These are phyloP conservation scores for Polydrusus cervinus DNA, from an alignment of 2,888 invertebrate species.

Conservation along the genomic window DNA sequence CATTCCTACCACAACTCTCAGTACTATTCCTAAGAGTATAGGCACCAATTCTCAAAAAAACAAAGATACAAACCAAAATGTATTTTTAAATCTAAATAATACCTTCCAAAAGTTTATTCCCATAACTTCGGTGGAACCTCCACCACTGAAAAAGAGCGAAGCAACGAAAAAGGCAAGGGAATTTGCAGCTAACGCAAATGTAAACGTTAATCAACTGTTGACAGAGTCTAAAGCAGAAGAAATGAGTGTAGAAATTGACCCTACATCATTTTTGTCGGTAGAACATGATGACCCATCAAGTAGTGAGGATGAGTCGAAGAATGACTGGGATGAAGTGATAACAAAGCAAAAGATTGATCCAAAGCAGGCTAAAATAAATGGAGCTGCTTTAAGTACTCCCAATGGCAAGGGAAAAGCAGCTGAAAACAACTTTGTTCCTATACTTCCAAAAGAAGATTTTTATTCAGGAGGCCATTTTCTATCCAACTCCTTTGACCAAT, in stretches of 20 bases:
- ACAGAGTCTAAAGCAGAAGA: constrained; percentile 67
- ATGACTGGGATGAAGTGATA: constrained; percentile 67
- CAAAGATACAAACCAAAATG: constrained; percentile 66
- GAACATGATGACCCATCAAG: constrained; percentile 58
- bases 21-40: constrained; percentile 49
- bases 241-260: constrained; percentile 69
- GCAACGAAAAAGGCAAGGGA: constrained; percentile 53
- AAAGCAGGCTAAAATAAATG: constrained; percentile 57
- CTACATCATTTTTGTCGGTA: constrained; percentile 63
- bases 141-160: constrained; percentile 52
- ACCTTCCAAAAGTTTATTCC: constrained; percentile 65
- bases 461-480: constrained; percentile 67
- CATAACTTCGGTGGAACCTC: constrained; percentile 52
- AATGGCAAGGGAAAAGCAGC: constrained; percentile 57
- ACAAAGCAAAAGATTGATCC: constrained; percentile 62
- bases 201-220: constrained; percentile 62
- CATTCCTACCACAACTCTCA: constrained; percentile 63
- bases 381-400: constrained; percentile 52
- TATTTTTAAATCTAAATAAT: constrained; percentile 66
- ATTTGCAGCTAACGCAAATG: constrained; percentile 57
- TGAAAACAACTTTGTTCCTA: constrained; percentile 58
- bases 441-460: constrained; percentile 59
- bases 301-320: constrained; percentile 47
- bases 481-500: constrained; percentile 57
- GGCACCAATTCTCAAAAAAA: constrained; percentile 55